A percentile compares a stretch with the other conserved stretches of the same genome.
Conservation (phyloP, 2,888 invertebrate species). For the Lacanobia oleracea region DNA sequence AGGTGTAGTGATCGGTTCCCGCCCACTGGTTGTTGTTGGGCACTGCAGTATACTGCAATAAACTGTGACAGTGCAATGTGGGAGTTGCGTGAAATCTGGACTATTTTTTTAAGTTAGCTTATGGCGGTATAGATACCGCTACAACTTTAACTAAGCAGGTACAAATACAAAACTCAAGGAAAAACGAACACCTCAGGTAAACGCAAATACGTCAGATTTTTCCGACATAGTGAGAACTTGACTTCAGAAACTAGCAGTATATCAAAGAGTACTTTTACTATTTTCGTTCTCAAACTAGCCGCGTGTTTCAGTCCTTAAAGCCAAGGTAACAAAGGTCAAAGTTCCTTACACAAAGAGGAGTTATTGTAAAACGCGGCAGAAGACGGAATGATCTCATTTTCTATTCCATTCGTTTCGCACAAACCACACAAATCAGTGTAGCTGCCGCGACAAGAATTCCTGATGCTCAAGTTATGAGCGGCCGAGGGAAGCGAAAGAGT, state of each 20-base stretch:
- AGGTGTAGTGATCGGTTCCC: no score
- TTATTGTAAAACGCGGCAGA: constrained; percentile 69
- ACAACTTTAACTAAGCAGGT: no score
- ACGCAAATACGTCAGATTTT: constrained; percentile 29
- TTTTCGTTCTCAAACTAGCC: constrained; percentile 12
- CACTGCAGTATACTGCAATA: no score
- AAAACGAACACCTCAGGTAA: neutral
- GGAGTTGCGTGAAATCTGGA: no score
- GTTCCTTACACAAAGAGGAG: constrained; percentile 56
- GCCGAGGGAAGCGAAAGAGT: neutral
- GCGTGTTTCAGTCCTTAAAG: constrained; percentile 18
- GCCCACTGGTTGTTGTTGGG: no score
- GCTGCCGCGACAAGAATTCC: constrained; percentile 61
- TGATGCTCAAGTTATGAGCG: constrained; percentile 53
- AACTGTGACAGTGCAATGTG: no score
- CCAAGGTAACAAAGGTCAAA: constrained; percentile 42
- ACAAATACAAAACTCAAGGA: neutral
- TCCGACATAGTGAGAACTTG: constrained; percentile 40
- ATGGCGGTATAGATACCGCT: no score
- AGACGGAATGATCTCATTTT: constrained; percentile 83
- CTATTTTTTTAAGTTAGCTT: no score
- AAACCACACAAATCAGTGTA: constrained; percentile 82
- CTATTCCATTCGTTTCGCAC: constrained; percentile 82
- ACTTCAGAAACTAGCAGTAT: constrained; percentile 40
- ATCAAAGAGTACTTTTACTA: constrained; percentile 43